Percentiles rank a stretch among this genome's conserved stretches.
Conservation (phyloP, 2,113 vertebrate genomes). For the Clarias gariepinus region DNA sequence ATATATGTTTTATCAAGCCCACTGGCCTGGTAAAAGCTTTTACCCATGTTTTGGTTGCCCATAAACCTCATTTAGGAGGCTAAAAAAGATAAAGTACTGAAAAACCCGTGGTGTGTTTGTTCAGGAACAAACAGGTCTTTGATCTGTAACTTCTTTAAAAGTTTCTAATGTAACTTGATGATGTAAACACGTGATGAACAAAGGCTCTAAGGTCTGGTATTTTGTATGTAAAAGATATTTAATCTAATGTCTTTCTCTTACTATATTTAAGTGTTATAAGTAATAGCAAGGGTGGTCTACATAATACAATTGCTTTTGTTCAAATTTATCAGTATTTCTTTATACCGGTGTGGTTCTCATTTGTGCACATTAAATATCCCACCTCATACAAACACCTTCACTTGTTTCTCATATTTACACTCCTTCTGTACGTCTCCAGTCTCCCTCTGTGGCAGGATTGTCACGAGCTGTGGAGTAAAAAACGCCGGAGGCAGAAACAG, state of each 20-base stretch:
- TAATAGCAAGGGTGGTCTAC: neutral
- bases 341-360: neutral
- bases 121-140: neutral
- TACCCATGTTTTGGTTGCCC: neutral
- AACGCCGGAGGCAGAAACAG: constrained; percentile 95
- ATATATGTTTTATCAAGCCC: neutral
- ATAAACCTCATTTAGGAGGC: neutral
- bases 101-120: neutral
- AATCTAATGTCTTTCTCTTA: neutral
- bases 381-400: neutral
- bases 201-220: neutral
- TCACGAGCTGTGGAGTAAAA: constrained; percentile 99
- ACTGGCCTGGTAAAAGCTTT: neutral
- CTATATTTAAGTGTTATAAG: neutral
- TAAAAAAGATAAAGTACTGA: neutral
- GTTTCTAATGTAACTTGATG: neutral
- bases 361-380: neutral
- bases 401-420: neutral
- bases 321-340: neutral
- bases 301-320: neutral
- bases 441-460: constrained; percentile 96
- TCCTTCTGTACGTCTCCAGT: neutral
- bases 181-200: neutral
- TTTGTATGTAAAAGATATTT: neutral
- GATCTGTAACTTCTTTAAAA: neutral